Evolutionary conservation across 2,113 vertebrate species (phyloP).

Genomic region (Ovis aries): ARS-UI_Ramb_v3.0 NC_056061.1:11022001-11022500

Average conservation of each 20-base stretch:
- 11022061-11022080: background rate
- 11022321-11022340: background rate
- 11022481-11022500: background rate
- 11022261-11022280: background rate
- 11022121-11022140: background rate
- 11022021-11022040: background rate
- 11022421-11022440: background rate
- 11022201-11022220: background rate
- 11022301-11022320: background rate
- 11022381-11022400: background rate
- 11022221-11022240: background rate
- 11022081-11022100: background rate
- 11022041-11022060: background rate
- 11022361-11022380: background rate
- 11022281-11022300: background rate
- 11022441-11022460: background rate
- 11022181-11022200: background rate
- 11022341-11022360: background rate
- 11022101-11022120: background rate
- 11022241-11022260: background rate
- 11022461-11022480: fast-evolving
- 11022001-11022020: background rate
- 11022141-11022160: background rate
- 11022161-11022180: background rate
- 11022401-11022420: fast-evolving